phyloP scores from a whole-genome alignment of 2,888 invertebrate species.

The Caenorhabditis macrosperma region DNA sequence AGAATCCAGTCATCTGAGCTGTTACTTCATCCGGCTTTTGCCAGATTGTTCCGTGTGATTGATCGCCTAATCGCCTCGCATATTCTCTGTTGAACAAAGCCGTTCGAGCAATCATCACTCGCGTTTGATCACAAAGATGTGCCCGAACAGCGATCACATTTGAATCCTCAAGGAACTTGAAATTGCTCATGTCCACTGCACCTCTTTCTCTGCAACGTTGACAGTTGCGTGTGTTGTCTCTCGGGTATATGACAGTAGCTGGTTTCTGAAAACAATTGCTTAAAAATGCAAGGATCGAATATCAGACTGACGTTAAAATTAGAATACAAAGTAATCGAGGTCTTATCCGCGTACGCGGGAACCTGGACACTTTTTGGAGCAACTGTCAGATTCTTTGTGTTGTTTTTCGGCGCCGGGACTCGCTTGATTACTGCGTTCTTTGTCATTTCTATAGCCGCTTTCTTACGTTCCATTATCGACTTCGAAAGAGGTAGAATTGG shows the following conservation, averaged over 20 bases:
- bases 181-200: slow-evolving; percentile 39
- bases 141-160: slow-evolving; percentile 39
- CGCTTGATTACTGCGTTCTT: slow-evolving; percentile 29
- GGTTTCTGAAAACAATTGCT: slow-evolving; percentile 39
- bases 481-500: slow-evolving; percentile 47
- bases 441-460: slow-evolving; percentile 40
- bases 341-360: slow-evolving; percentile 43
- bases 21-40: slow-evolving; percentile 59
- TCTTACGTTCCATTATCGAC: slow-evolving; percentile 56
- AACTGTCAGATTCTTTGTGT: slow-evolving; percentile 16
- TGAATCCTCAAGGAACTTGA: slow-evolving; percentile 44
- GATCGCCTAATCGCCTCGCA: slow-evolving; percentile 37
- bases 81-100: slow-evolving; percentile 58
- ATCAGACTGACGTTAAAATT: slow-evolving; percentile 15
- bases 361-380: slow-evolving; percentile 53
- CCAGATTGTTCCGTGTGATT: slow-evolving; percentile 41
- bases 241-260: not conserved
- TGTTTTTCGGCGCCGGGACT: not conserved
- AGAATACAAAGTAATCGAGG: slow-evolving; percentile 41
- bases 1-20: slow-evolving; percentile 57
- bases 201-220: slow-evolving; percentile 27
- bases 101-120: slow-evolving; percentile 58
- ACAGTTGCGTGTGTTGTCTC: slow-evolving; percentile 7
- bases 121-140: slow-evolving; percentile 57
- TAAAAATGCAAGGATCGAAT: too few species aligned